Percentiles rank a stretch among this genome's conserved stretches.
Conservation (phyloP, 2,797 vertebrate genomes). For the Euthynnus affinis region DNA sequence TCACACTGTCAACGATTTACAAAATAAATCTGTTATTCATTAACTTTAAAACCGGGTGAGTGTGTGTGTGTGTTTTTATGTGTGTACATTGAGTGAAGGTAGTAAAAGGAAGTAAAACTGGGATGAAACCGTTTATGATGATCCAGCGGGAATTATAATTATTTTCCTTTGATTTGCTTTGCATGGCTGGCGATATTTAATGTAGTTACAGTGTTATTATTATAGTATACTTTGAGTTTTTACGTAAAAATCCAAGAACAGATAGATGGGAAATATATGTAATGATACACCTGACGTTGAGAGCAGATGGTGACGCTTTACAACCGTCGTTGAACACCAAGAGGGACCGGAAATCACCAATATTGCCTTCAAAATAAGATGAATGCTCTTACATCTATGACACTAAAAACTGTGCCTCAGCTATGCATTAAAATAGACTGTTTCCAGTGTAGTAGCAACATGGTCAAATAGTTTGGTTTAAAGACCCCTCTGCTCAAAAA, state of each 20-base stretch:
- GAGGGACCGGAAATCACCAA: not conserved
- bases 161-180: not conserved
- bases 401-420: not conserved
- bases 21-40: constrained; percentile 78
- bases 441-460: not conserved
- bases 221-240: not conserved
- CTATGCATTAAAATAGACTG: accelerated
- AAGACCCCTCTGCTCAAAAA: too few species aligned
- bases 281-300: not conserved
- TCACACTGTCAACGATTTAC: constrained; percentile 77
- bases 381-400: accelerated
- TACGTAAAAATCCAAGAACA: not conserved
- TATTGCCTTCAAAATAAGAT: constrained; percentile 50
- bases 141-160: not conserved
- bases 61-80: not conserved
- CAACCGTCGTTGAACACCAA: not conserved
- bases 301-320: not conserved
- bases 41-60: not conserved
- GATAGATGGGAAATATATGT: not conserved
- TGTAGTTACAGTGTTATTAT: not conserved
- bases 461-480: not conserved
- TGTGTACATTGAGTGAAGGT: not conserved
- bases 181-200: not conserved
- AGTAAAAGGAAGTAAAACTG: too few species aligned
- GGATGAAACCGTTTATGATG: not conserved